A percentile compares a stretch with the other conserved stretches of the same genome.
Evolutionary conservation across 2,888 invertebrate species (phyloP).

Genomic region (Junonia oenone): DNA sequence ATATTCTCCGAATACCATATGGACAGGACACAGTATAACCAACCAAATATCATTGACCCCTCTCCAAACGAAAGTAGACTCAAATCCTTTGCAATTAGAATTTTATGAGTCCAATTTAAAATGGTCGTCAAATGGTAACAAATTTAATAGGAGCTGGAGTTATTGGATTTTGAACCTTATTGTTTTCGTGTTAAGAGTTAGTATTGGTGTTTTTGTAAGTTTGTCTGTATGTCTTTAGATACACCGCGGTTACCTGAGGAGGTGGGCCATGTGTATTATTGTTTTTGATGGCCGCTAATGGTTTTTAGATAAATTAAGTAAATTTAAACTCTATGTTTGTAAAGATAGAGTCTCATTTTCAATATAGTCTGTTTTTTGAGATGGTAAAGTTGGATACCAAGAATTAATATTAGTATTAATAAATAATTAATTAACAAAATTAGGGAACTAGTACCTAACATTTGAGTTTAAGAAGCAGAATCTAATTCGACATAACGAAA

Average conservation of each 20-base stretch:
- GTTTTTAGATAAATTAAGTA: not conserved
- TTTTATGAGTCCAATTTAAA: not conserved
- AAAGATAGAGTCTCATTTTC: not conserved
- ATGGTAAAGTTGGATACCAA: too few relatives aligned
- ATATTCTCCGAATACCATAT: slow-evolving; percentile 48
- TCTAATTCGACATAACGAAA: too few relatives aligned
- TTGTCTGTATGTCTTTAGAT: slow-evolving; percentile 29
- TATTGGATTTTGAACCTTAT: slow-evolving; percentile 8
- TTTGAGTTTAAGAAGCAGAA: too few relatives aligned
- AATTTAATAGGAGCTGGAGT: not conserved
- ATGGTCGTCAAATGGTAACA: not conserved
- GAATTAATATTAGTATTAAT: too few relatives aligned
- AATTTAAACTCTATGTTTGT: not conserved
- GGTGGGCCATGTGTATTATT: slow-evolving; percentile 41
- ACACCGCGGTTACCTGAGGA: slow-evolving; percentile 41
- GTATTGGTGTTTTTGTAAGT: not conserved
- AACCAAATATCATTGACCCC: not conserved
- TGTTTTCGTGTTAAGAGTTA: not conserved
- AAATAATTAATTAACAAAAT: too few relatives aligned
- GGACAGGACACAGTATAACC: slow-evolving; percentile 48
- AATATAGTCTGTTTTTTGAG: not conserved
- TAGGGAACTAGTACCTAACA: too few relatives aligned
- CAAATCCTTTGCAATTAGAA: slow-evolving; percentile 1
- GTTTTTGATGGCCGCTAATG: slow-evolving; percentile 41
- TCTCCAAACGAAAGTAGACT: not conserved